Conservation (phyloP, 2,888 invertebrate genomes). For the Coremacera marginata region DNA sequence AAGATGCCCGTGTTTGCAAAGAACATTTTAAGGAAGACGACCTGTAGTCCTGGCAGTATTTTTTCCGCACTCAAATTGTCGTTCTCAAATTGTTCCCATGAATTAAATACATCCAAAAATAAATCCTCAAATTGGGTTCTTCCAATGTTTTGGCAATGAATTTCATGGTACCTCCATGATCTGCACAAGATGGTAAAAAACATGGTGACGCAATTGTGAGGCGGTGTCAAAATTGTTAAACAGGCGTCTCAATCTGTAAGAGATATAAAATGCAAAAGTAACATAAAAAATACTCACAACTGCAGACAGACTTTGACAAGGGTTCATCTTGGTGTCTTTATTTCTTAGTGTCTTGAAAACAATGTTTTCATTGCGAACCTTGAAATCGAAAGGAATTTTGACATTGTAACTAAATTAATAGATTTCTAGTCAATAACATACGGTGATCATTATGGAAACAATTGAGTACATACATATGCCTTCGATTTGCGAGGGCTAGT, state of each 20-base stretch:
- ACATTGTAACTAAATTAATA: constrained; percentile 49
- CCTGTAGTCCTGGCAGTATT: too few species aligned
- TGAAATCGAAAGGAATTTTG: constrained; percentile 85
- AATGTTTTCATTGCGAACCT: constrained; percentile 88
- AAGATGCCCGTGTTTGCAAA: too few species aligned
- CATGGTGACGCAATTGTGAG: constrained; percentile 89
- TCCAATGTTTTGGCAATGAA: too few species aligned
- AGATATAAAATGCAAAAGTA: background rate
- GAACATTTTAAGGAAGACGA: too few species aligned
- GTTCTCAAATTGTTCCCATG: too few species aligned
- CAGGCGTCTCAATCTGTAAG: constrained; percentile 83
- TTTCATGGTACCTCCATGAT: too few species aligned
- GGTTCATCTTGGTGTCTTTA: constrained; percentile 88
- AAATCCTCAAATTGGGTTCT: too few species aligned
- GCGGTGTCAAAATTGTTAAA: constrained; percentile 91
- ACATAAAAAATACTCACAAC: constrained; percentile 71
- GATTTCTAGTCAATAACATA: too few species aligned
- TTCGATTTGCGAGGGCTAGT: constrained; percentile 92
- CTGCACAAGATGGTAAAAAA: constrained; percentile 92
- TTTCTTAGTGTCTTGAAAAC: constrained; percentile 93
- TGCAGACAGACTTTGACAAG: constrained; percentile 85
- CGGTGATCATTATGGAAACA: constrained; percentile 93
- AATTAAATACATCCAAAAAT: too few species aligned
- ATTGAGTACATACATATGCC: constrained; percentile 94
- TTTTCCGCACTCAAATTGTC: too few species aligned